Evolutionary conservation across 1,140 invertebrate genomes (phyloP).

Genomic region (Drosophila watanabei): DNA sequence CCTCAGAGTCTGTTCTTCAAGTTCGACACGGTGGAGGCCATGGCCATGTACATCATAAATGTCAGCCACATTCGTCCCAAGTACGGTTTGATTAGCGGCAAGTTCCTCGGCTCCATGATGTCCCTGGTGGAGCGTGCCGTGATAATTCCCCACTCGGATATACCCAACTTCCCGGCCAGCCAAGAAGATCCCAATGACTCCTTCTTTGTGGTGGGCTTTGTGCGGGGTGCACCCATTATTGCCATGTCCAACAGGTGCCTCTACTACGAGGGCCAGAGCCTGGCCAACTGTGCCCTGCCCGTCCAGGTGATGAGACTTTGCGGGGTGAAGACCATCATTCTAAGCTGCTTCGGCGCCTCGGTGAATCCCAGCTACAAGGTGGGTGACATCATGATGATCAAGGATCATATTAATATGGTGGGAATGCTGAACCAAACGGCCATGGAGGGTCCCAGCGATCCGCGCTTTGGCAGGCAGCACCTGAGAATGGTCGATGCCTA

Average conservation of each 20-base stretch:
- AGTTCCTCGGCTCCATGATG: slow-evolving; percentile 93
- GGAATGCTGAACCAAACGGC: slow-evolving; percentile 94
- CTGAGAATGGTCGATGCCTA: slow-evolving; percentile 95
- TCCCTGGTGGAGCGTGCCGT: slow-evolving; percentile 90
- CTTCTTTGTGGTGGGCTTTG: slow-evolving; percentile 93
- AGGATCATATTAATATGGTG: slow-evolving; percentile 97
- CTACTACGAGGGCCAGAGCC: slow-evolving; percentile 95
- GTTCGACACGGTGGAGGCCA: slow-evolving; percentile 91
- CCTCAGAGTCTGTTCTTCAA: slow-evolving; percentile 40
- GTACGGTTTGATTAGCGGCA: slow-evolving; percentile 97
- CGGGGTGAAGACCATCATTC: slow-evolving; percentile 94
- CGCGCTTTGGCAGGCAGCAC: slow-evolving; percentile 95
- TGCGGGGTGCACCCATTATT: slow-evolving; percentile 92
- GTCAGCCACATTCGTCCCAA: slow-evolving; percentile 90
- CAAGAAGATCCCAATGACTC: slow-evolving; percentile 90
- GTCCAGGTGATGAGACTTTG: slow-evolving; percentile 97
- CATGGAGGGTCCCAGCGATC: slow-evolving; percentile 96
- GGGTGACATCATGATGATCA: slow-evolving; percentile 98
- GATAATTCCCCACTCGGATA: slow-evolving; percentile 92
- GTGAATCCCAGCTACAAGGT: slow-evolving; percentile 93
- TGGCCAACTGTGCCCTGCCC: slow-evolving; percentile 93
- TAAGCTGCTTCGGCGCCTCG: slow-evolving; percentile 97
- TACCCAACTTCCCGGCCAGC: slow-evolving; percentile 95
- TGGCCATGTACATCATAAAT: slow-evolving; percentile 91
- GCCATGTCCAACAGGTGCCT: slow-evolving; percentile 98